Evolutionary conservation across 2,797 vertebrate genomes (phyloP).

Genomic region (Xerus rutilus): DNA sequence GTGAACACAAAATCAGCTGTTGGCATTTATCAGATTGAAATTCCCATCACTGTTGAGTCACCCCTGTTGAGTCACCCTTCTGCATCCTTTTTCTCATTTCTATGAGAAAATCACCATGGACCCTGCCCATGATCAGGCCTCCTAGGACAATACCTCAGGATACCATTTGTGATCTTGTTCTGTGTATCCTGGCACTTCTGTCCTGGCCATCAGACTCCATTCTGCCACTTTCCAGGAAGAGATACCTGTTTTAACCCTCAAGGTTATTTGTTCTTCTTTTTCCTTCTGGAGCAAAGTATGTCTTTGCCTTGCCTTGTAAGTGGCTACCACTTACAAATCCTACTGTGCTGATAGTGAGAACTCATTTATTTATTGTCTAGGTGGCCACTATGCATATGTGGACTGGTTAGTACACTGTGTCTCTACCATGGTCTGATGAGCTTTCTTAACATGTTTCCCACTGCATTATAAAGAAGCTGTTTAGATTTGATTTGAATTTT

Average conservation of each 20-base stretch:
- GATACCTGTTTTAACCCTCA: rapidly evolving
- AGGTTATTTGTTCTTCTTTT: neutral
- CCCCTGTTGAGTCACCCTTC: neutral
- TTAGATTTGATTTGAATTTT: neutral
- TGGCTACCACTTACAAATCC: neutral
- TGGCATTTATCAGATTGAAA: neutral
- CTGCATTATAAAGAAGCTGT: neutral
- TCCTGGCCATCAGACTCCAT: neutral
- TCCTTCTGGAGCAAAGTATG: neutral
- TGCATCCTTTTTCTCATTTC: neutral
- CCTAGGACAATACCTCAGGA: neutral
- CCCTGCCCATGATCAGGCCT: neutral
- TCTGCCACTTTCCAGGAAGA: neutral
- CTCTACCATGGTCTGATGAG: neutral
- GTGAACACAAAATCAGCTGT: neutral
- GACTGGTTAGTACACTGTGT: neutral
- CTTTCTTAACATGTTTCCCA: neutral
- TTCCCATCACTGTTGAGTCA: neutral
- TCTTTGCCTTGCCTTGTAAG: neutral
- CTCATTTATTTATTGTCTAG: neutral
- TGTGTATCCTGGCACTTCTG: neutral
- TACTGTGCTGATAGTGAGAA: rapidly evolving
- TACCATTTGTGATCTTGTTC: neutral
- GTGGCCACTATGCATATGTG: neutral
- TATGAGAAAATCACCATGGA: neutral